These are phyloP conservation scores for Poecilia gillii DNA, from an alignment of 2,797 vertebrate genomes.

Conservation along the genomic window DNA sequence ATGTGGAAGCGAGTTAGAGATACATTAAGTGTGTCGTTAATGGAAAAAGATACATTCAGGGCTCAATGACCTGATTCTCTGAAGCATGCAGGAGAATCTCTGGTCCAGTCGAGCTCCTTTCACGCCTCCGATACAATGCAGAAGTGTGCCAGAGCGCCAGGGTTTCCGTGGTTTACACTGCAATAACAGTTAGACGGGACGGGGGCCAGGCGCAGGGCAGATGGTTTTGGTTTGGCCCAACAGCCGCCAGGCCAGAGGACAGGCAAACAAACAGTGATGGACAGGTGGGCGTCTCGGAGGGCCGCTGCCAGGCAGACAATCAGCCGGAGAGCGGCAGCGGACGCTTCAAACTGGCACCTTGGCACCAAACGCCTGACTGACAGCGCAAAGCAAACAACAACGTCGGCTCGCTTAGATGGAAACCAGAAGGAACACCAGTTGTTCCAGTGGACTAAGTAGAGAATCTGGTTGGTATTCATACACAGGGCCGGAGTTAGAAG, in stretches of 20 bases:
- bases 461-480: not conserved
- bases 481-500: not conserved
- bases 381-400: conserved; percentile 61
- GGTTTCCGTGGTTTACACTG: conserved; percentile 61
- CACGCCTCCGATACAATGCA: conserved; percentile 51
- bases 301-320: conserved; percentile 49
- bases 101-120: conserved; percentile 37
- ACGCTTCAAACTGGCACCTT: conserved; percentile 63
- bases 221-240: conserved; percentile 65
- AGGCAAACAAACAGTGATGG: conserved; percentile 64
- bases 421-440: conserved; percentile 60
- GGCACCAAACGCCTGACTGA: conserved; percentile 42
- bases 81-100: conserved; percentile 42
- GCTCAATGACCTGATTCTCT: conserved; percentile 53
- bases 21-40: not conserved
- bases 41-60: not conserved
- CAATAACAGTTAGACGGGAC: conserved; percentile 62
- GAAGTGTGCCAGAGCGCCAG: conserved; percentile 65
- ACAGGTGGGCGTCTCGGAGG: conserved; percentile 64
- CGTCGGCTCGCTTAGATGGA: conserved; percentile 65
- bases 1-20: not conserved
- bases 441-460: conserved; percentile 31
- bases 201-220: conserved; percentile 65
- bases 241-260: conserved; percentile 43
- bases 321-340: conserved; percentile 52